A percentile compares a stretch with the other conserved stretches of the same genome.
These are phyloP conservation scores for Camptogramma bilineatum DNA, from an alignment of 2,888 invertebrate species.

Conservation along the genomic window DNA sequence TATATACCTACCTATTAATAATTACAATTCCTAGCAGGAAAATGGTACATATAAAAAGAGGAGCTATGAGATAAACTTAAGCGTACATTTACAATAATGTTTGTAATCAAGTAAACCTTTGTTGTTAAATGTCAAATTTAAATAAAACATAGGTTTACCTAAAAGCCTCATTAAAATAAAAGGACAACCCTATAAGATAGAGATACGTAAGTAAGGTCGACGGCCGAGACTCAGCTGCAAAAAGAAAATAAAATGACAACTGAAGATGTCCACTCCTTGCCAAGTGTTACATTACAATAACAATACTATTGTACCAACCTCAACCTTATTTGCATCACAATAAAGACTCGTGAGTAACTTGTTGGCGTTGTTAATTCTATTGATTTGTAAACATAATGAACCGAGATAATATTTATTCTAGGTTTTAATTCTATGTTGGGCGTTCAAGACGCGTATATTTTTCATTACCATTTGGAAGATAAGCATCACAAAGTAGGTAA, in stretches of 20 bases:
- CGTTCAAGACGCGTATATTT: constrained; percentile 5
- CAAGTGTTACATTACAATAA: constrained; percentile 79
- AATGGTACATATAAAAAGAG: not conserved
- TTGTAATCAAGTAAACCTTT: not conserved
- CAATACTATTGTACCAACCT: constrained; percentile 53
- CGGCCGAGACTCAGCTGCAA: constrained; percentile 71
- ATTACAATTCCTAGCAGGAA: not conserved
- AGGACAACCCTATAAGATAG: constrained; percentile 61
- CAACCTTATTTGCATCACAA: constrained; percentile 41
- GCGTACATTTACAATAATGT: not conserved
- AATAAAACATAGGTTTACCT: not conserved
- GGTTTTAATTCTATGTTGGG: constrained; percentile 27
- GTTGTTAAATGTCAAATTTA: too few relatives aligned
- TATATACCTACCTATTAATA: too few relatives aligned
- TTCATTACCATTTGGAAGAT: not conserved
- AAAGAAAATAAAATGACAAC: constrained; percentile 81
- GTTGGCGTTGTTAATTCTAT: constrained; percentile 70
- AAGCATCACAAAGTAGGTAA: not conserved
- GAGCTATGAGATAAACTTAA: not conserved
- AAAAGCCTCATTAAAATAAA: constrained; percentile 2
- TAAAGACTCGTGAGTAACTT: constrained; percentile 43
- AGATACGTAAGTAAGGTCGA: constrained; percentile 67
- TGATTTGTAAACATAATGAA: constrained; percentile 48
- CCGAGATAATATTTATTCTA: constrained; percentile 33
- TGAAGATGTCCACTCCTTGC: constrained; percentile 74